Evolutionary conservation across 2,888 invertebrate genomes (phyloP).

Genomic region (Dascillus cervinus): DNA sequence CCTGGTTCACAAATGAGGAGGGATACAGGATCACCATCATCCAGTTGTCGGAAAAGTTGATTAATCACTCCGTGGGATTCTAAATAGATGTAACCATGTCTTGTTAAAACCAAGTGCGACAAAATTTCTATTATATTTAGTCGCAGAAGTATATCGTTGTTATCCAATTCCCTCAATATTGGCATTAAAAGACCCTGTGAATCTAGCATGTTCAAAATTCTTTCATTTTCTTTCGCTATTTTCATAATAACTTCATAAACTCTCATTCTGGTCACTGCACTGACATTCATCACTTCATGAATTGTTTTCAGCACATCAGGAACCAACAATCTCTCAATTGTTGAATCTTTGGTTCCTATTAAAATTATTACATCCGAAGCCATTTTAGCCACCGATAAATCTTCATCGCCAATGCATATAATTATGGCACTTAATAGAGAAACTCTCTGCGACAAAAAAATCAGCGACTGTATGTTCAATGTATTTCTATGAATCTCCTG

Average conservation of each 20-base stretch:
- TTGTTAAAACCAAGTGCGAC: constrained; percentile 59
- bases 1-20: constrained; percentile 62
- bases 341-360: constrained; percentile 41
- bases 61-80: constrained; percentile 59
- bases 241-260: constrained; percentile 64
- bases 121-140: constrained; percentile 75
- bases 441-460: constrained; percentile 28
- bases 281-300: constrained; percentile 49
- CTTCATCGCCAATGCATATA: constrained; percentile 51
- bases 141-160: constrained; percentile 68
- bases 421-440: constrained; percentile 48
- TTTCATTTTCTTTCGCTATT: constrained; percentile 53
- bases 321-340: constrained; percentile 46
- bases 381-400: constrained; percentile 52
- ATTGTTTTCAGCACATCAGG: constrained; percentile 50
- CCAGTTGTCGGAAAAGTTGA: constrained; percentile 52
- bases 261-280: constrained; percentile 56
- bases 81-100: constrained; percentile 67
- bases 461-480: constrained; percentile 27
- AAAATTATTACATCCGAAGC: constrained; percentile 50
- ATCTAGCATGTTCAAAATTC: constrained; percentile 51
- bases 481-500: constrained; percentile 48
- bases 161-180: constrained; percentile 59
- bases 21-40: constrained; percentile 55
- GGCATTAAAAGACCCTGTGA: constrained; percentile 56